Conservation (phyloP, 1,140 invertebrate genomes). For the Drosophila malerkotliana region DNA sequence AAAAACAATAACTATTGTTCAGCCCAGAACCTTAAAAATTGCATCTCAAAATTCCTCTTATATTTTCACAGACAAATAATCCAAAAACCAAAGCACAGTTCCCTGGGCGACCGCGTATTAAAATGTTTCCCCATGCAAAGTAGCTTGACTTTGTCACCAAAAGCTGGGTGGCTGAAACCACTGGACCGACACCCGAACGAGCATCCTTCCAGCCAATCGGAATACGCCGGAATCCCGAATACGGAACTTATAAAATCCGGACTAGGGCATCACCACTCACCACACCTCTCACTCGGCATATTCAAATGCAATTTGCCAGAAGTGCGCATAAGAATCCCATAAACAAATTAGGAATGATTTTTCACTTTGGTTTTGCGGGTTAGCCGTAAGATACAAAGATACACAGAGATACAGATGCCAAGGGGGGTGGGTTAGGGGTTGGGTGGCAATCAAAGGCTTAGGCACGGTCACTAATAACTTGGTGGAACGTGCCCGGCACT, state of each 20-base stretch:
- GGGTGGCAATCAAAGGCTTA: slow-evolving; percentile 74
- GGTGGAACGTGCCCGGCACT: slow-evolving; percentile 65
- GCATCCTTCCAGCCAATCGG: background rate
- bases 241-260: slow-evolving; percentile 2
- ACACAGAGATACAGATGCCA: background rate
- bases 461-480: slow-evolving; percentile 64
- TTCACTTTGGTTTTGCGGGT: background rate
- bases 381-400: background rate
- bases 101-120: slow-evolving; percentile 19
- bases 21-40: no score
- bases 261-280: background rate
- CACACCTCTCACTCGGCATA: slow-evolving; percentile 11
- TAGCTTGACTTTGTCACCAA: slow-evolving; percentile 51
- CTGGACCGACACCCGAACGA: slow-evolving; percentile 10
- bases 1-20: no score
- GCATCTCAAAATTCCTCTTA: no score
- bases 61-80: no score
- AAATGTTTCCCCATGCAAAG: slow-evolving; percentile 29
- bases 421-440: background rate
- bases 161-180: background rate
- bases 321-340: slow-evolving; percentile 62
- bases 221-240: background rate
- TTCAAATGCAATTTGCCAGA: slow-evolving; percentile 69
- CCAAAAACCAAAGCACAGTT: background rate
- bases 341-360: slow-evolving; percentile 48